Conservation (phyloP, 1,140 invertebrate genomes). For the Drosophila ambigua region DNA sequence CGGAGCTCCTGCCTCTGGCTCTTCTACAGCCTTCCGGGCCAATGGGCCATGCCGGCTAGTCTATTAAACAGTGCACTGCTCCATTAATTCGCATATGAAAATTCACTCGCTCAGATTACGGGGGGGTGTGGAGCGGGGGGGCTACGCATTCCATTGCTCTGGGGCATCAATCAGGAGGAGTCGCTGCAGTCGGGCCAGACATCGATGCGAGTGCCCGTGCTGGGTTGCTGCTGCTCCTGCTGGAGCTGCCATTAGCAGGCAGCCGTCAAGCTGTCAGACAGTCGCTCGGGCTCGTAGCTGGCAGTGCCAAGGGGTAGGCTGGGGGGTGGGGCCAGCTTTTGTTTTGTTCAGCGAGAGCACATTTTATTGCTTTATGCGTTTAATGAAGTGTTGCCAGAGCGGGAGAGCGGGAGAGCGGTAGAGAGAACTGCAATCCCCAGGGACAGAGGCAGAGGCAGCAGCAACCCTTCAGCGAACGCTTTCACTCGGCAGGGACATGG, state of each 20-base stretch:
- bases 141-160: too few species aligned
- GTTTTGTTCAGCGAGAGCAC: conserved; percentile 65
- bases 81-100: neutral
- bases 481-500: conserved; percentile 52
- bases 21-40: too few species aligned
- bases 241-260: conserved; percentile 63
- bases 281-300: conserved; percentile 27
- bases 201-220: too few species aligned
- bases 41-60: conserved; percentile 80
- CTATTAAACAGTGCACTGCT: conserved; percentile 43
- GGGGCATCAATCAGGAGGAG: conserved; percentile 16
- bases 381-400: conserved; percentile 72
- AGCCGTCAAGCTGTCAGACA: conserved; percentile 67
- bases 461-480: conserved; percentile 65
- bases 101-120: too few species aligned
- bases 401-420: neutral
- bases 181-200: too few species aligned
- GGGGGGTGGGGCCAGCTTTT: conserved; percentile 6
- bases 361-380: conserved; percentile 82
- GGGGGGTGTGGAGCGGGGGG: too few species aligned
- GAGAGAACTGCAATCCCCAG: neutral
- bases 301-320: too few species aligned
- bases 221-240: too few species aligned
- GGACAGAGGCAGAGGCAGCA: conserved; percentile 17
- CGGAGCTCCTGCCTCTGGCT: too few species aligned